Percentiles rank a stretch among this genome's conserved stretches.
Conservation (phyloP, 1,140 invertebrate species). For the Doryteuthis pealeii region DNA sequence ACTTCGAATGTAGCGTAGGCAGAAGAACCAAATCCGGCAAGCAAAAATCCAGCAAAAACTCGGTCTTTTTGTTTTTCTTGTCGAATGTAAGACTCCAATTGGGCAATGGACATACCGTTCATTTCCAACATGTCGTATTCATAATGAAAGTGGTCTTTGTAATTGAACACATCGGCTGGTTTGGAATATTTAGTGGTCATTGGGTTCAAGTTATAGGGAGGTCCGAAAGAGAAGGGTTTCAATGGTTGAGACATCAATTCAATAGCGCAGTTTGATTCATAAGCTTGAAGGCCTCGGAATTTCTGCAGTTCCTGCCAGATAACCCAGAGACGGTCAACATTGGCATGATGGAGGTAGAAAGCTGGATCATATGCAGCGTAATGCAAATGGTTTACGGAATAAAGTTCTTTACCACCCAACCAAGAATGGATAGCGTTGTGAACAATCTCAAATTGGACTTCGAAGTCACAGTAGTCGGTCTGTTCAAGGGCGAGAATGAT, state of each 20-base stretch:
- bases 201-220: slow-evolving; percentile 23
- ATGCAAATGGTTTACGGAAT: slow-evolving; percentile 20
- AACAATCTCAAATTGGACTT: slow-evolving; percentile 30
- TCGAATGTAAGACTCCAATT: slow-evolving; percentile 23
- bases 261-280: slow-evolving; percentile 13
- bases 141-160: slow-evolving; percentile 25
- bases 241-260: slow-evolving; percentile 10
- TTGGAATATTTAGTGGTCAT: slow-evolving; percentile 7
- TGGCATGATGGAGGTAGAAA: slow-evolving; percentile 28
- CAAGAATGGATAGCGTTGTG: slow-evolving; percentile 35
- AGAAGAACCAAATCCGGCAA: slow-evolving; percentile 18
- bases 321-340: slow-evolving; percentile 25
- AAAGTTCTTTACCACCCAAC: slow-evolving; percentile 21
- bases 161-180: slow-evolving; percentile 28
- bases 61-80: slow-evolving; percentile 23
- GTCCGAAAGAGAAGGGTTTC: slow-evolving; percentile 14
- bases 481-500: slow-evolving; percentile 31
- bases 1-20: slow-evolving; percentile 26
- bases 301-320: slow-evolving; percentile 27
- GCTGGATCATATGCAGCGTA: slow-evolving; percentile 28
- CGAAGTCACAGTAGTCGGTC: slow-evolving; percentile 27
- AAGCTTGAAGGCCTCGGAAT: slow-evolving; percentile 13
- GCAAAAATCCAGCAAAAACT: slow-evolving; percentile 25
- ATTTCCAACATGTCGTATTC: slow-evolving; percentile 30
- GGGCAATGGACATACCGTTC: slow-evolving; percentile 27